Evolutionary conservation across 2,888 invertebrate species (phyloP), one percentile per base, ranked within the genome.

Genomic region (Melinaea menophilus): DNA sequence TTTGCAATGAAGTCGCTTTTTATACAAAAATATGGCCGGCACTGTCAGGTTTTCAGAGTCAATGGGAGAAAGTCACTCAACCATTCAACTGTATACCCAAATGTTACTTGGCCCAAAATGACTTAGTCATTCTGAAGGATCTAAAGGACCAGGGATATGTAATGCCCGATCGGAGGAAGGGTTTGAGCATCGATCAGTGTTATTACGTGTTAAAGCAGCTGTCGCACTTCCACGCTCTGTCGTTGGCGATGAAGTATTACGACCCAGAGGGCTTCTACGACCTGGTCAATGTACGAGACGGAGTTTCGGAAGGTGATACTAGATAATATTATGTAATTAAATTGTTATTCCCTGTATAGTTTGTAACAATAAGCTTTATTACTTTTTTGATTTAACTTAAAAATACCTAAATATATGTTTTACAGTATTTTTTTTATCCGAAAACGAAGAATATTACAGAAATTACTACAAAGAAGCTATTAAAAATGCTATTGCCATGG

Each of bases 1-100:
- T 95, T 76, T 92, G 93, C 73, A 95, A 95, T 72, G 95, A 95
- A 80, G 93, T 94, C 0, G 93, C 93, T 7, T 95, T 95, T 76
- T 95, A 95, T 75, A 95, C 92, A 45, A 91, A 92, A 71, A 94
- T 94, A 12, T 93, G 95, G 92, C 94, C 95, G 5, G 92, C 92
- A n/a, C 74, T 95, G 35, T 75, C 89, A 0, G 81, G 86, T 60
- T 93, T 94, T 69, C 94, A 95, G 76, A 75, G 79, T 4, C 79
- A 81, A 60, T 88, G 88, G 84, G 80, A 83, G 66, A 76, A 76
- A 60, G 77, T 86, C 0, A 80, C 82, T 31, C 75, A 84, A n/a
- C 84, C 88, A 0, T 93, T 93, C 61, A 86, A 85, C 65, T 88
- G 92, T 0, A 91, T 93, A 64, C 94, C 94, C 0, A 92, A 92